Conservation (phyloP, 2,797 vertebrate species). For the Rhabdophis nuchalis region DNA sequence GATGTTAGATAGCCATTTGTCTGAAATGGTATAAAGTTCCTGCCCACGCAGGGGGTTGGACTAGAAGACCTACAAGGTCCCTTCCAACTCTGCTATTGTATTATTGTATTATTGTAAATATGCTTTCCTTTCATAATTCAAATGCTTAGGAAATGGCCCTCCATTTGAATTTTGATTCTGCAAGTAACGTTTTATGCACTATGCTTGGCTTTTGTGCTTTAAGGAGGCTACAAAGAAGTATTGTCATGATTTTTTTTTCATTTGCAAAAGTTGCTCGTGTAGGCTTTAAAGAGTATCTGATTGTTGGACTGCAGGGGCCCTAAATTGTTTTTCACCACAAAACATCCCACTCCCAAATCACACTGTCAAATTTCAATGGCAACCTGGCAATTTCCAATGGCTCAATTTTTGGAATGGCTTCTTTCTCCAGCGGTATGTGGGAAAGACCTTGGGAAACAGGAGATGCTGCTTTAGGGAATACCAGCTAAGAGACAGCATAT, state of each 20-base stretch:
- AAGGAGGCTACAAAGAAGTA: neutral
- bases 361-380: neutral
- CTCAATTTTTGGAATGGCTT: neutral
- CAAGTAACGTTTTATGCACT: neutral
- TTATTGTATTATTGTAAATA: no score
- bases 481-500: neutral
- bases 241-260: neutral
- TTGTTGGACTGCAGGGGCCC: constrained; percentile 37
- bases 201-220: neutral
- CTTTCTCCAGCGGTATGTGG: neutral
- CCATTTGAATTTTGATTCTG: neutral
- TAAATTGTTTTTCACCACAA: neutral
- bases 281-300: neutral
- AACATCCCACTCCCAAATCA: neutral
- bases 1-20: no score
- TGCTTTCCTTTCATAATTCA: neutral
- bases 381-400: neutral
- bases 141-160: neutral
- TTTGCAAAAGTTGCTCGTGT: constrained; percentile 11
- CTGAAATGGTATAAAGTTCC: no score
- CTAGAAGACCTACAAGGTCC: no score
- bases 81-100: no score
- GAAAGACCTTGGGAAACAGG: neutral
- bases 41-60: no score
- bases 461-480: neutral